phyloP scores from a whole-genome alignment of 2,797 vertebrate species.

The Lacerta viridis region DNA sequence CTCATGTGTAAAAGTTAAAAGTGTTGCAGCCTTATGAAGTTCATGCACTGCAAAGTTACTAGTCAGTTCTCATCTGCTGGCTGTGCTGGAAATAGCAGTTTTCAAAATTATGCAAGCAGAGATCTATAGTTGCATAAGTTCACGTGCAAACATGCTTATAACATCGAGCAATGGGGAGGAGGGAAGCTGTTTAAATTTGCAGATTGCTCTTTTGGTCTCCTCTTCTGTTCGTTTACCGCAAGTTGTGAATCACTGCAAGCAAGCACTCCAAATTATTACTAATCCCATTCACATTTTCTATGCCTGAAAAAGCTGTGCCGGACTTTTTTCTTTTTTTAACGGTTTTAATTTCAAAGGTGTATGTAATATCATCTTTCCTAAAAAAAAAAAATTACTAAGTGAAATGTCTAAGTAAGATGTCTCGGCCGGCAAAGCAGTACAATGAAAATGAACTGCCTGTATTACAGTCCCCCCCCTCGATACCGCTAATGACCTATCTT shows the following conservation, averaged over 20 bases:
- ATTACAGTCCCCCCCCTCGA: not conserved
- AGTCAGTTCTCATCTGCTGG: not conserved
- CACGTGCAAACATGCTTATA: not conserved
- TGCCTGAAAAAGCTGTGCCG: not conserved
- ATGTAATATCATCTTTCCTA: not conserved
- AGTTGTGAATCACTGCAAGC: not conserved
- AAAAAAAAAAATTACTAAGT: too few relatives aligned
- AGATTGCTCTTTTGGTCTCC: not conserved
- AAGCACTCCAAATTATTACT: not conserved
- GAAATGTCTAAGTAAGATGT: not conserved
- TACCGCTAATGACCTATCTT: not conserved
- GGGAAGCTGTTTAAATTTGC: not conserved
- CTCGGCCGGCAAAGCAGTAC: not conserved
- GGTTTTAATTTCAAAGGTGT: not conserved
- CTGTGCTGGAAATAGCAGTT: not conserved
- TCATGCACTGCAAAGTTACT: not conserved
- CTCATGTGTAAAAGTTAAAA: not conserved
- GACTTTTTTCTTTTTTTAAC: not conserved
- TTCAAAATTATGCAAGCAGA: slow-evolving; percentile 12
- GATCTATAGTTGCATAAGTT: slow-evolving; percentile 12
- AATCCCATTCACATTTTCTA: not conserved
- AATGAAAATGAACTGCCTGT: not conserved
- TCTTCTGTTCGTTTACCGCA: not conserved
- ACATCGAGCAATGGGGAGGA: not conserved
- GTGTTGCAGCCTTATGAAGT: not conserved